phyloP scores from a whole-genome alignment of 2,797 vertebrate species.

The Poliocrania exsul region DNA sequence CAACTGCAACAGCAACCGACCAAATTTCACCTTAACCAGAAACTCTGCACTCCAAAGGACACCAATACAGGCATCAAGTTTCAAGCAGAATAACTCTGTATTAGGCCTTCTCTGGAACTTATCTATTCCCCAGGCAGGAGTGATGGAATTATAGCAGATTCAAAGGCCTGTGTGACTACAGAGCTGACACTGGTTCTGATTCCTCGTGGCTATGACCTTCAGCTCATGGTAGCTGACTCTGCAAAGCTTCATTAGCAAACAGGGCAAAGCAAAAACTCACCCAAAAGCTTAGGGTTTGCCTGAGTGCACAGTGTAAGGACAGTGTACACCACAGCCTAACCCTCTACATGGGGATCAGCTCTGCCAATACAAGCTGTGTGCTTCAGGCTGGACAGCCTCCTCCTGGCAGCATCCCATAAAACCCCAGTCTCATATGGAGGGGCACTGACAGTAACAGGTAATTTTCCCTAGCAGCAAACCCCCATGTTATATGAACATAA shows the following conservation, averaged over 20 bases:
- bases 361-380: neutral
- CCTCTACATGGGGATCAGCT: neutral
- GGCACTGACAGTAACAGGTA: neutral
- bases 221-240: neutral
- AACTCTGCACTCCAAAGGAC: neutral
- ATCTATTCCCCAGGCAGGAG: neutral
- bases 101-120: neutral
- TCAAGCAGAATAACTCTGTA: neutral
- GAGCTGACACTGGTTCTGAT: neutral
- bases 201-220: neutral
- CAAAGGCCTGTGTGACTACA: neutral
- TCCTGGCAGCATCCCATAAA: neutral
- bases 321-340: neutral
- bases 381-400: neutral
- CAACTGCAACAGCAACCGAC: neutral
- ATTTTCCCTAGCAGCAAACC: neutral
- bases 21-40: neutral
- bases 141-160: neutral
- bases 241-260: neutral
- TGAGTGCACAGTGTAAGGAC: neutral
- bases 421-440: neutral
- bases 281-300: neutral
- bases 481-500: fast-evolving
- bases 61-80: neutral
- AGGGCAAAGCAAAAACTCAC: neutral